Base-by-base conservation (phyloP, 2,797 vertebrate genomes). In the Taenioides sp. region DNA sequence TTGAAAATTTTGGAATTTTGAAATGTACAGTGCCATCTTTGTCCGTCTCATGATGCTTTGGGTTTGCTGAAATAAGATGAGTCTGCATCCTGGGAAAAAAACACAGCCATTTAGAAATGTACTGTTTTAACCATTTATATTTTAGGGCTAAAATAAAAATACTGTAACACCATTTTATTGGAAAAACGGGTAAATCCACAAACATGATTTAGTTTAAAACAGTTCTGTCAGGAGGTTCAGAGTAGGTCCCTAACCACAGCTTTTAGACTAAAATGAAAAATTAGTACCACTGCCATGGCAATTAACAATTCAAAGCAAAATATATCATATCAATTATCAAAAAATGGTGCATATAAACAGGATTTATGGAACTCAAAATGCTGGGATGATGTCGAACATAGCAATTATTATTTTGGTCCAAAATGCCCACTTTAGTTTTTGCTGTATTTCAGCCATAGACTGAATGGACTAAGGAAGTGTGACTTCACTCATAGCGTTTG, bases 11-110 rank as follows among this genome's bases (percentile, higher is more conserved):
- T 52, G 7, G 6, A 52, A 22, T 57, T 57, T 57, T 57, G 3
- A 22, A 57, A 57, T 76, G 55, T 3, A 69, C 59, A 61, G 9
- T 10, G 9, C 20, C 60, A 10, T 50, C 63, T 63, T 23, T 66
- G 60, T 73, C 59, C 60, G 61, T 67, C 77, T 93, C 80, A 93
- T 73, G 78, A 78, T 34, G 74, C 83, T 84, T 94, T 95, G 43
- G 80, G 85, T 83, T 96, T 97, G 27, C 84, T 95, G 85, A 95
- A 96, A 57, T 96, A 97, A 25, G 94, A 91, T 18, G 85, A 81
- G 85, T 98, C 97, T 27, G 95, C 95, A 61, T 98, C 96, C 97
- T 98, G 83, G 7, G n/a, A 91, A 67, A 87, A 67, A 74, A 87
- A 37, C 86, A 7, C 0, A 43, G 31, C 7, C 7, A 5, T 7